phyloP scores from a whole-genome alignment of 2,113 vertebrate genomes.

The Platysteira castanea region DNA sequence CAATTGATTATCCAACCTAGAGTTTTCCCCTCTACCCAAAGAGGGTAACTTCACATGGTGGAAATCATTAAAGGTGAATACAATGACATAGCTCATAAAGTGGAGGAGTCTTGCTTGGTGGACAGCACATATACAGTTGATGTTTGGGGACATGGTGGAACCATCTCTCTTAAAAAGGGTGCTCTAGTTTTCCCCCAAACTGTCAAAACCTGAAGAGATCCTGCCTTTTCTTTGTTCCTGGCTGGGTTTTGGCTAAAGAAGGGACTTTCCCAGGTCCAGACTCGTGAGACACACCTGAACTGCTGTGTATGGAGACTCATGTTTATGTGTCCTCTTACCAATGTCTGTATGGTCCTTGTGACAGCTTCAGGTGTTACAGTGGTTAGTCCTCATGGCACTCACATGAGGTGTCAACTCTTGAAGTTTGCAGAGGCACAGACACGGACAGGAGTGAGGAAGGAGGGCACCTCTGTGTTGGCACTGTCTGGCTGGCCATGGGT shows the following conservation, averaged over 20 bases:
- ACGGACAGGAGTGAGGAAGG: not conserved
- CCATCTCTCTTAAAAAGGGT: not conserved
- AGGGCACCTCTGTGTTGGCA: not conserved
- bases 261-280: not conserved
- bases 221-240: not conserved
- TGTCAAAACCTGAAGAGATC: not conserved
- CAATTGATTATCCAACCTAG: not conserved
- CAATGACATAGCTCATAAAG: fast-evolving
- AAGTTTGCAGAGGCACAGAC: not conserved
- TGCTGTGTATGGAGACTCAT: not conserved
- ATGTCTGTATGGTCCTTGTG: not conserved
- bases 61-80: not conserved
- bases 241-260: not conserved
- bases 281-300: not conserved
- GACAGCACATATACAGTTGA: not conserved
- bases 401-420: no score
- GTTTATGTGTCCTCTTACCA: not conserved
- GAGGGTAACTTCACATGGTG: not conserved
- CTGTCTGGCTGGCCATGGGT: not conserved
- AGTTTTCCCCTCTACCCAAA: not conserved
- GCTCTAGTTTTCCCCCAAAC: fast-evolving
- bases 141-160: not conserved
- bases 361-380: not conserved
- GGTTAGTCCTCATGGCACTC: not conserved
- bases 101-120: not conserved